Percentiles rank a stretch among this genome's conserved stretches.
phyloP scores from a whole-genome alignment of 2,797 vertebrate genomes.

The Falco naumanni region DNA sequence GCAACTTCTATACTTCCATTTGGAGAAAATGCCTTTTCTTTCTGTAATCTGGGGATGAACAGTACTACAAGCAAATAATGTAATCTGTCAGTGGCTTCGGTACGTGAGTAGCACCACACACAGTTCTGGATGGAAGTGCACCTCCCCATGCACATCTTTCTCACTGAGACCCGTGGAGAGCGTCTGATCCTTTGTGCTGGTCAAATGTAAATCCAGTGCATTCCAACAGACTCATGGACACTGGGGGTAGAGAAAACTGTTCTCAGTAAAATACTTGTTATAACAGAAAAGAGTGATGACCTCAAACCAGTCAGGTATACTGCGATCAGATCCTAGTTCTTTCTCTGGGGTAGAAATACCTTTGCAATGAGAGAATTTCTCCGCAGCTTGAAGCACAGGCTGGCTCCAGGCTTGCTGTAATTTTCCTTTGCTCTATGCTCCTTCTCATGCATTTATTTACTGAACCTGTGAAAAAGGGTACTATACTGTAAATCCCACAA shows the following conservation, averaged over 20 bases:
- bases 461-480: not conserved
- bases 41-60: not conserved
- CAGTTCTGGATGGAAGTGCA: not conserved
- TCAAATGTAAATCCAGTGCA: not conserved
- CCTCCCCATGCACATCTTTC: not conserved
- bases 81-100: fast-evolving
- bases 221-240: not conserved
- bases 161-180: not conserved
- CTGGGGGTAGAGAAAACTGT: not conserved
- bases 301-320: not conserved
- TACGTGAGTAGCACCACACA: not conserved
- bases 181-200: not conserved
- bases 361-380: not conserved
- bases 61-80: not conserved
- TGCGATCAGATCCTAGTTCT: not conserved
- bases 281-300: not conserved
- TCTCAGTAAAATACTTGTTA: not conserved
- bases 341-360: not conserved
- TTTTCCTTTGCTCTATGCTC: slow-evolving; percentile 14
- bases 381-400: not conserved
- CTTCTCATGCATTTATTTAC: slow-evolving; percentile 26
- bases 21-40: not conserved
- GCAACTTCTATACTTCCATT: not conserved
- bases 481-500: not conserved
- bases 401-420: slow-evolving; percentile 27